A percentile compares a stretch with the other conserved stretches of the same genome.
phyloP scores from a whole-genome alignment of 2,113 vertebrate genomes.

The Elgaria multicarinata region DNA sequence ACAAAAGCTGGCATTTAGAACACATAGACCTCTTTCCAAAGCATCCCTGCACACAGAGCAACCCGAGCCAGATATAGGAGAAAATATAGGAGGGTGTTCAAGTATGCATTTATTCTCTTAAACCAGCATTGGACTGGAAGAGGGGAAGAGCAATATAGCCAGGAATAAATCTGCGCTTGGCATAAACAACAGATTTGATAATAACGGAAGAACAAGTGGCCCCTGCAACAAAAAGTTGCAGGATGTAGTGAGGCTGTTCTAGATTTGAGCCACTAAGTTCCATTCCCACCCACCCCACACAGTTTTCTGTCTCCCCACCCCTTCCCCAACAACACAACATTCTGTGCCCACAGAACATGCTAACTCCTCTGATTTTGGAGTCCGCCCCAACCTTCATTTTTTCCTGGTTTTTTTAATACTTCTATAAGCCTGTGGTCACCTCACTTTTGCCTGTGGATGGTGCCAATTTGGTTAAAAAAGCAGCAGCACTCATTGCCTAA shows the following conservation, averaged over 20 bases:
- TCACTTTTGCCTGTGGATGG: not conserved
- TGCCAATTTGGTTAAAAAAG: not conserved
- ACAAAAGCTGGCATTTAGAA: no score
- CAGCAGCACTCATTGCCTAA: not conserved
- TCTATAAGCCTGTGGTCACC: no score
- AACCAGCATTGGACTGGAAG: not conserved
- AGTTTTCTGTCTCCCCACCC: not conserved
- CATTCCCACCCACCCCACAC: not conserved
- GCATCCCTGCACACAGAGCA: not conserved
- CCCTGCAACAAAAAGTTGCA: not conserved
- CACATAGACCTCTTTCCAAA: no score
- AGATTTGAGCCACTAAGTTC: not conserved
- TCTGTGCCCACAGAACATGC: not conserved
- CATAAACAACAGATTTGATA: not conserved
- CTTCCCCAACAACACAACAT: not conserved
- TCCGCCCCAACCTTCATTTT: no score
- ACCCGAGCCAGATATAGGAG: no score
- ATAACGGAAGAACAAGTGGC: not conserved
- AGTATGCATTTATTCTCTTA: not conserved
- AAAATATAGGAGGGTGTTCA: no score
- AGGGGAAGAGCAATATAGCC: not conserved
- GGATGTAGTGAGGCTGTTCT: not conserved
- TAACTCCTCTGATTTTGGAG: no score
- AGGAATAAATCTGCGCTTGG: not conserved
- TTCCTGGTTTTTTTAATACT: no score